Evolutionary conservation across 2,113 vertebrate species (phyloP), one percentile per base, ranked within the genome.

Genomic region (Trichechus manatus): DNA sequence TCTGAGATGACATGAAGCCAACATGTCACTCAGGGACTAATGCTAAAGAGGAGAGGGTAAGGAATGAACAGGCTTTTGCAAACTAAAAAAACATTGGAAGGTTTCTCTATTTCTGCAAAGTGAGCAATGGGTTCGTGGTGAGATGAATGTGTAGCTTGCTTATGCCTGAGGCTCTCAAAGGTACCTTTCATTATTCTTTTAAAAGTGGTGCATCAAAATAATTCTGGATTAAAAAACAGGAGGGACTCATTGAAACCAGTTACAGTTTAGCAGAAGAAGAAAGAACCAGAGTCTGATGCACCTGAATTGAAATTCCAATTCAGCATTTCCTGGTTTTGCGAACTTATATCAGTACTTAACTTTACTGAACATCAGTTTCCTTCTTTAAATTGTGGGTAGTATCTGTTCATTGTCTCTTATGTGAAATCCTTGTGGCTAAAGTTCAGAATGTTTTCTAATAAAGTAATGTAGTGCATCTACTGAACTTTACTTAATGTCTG

Each of bases 1-100:
- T 53, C 61, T 82, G 50, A 33, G 31, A 64, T 27, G 53, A 84
- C n/a, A 91, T 74, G 50, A 90, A 97, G 66, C 44, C 78, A 94
- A 66, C 25, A 31, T 36, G 27, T 74, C 27, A 53, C 56, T 19
- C 42, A 29, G 61, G 20, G n/a, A 81, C 31, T 88, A 80, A 78
- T 11, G 59, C 47, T 80, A 36, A 87, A 80, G 66, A 89, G 31
- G n/a, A 91, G 56, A 20, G 5, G 27, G 0, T 27, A 77, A 2
- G 19, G n/a, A 42, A 72, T 31, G 81, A 94, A 61, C 5, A 25
- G 36, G 9, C 39, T 86, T 75, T 50, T 90, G 42, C 56, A 88
- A 84, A n/a, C 29, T 47, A 4, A 88, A 87, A 53, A 63, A 78
- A 50, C 39, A 83, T 84, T 10, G 47, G 56, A 19, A 74, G 50